Percentiles rank a stretch among this genome's conserved stretches.
These are phyloP conservation scores for Theropithecus gelada DNA, from an alignment of 2,113 vertebrate genomes.

Conservation along the genomic window DNA sequence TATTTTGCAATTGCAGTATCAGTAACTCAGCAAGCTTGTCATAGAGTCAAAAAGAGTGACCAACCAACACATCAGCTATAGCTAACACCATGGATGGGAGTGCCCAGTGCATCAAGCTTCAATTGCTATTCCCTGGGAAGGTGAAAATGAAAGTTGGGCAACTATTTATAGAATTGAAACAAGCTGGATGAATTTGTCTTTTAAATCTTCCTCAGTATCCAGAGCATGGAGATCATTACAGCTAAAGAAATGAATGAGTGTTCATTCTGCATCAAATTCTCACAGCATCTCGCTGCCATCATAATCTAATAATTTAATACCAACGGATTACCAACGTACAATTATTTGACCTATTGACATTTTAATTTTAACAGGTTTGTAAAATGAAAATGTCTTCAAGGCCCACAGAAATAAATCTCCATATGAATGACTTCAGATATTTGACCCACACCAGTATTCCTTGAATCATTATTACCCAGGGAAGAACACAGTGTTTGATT, in stretches of 20 bases:
- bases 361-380: conserved; percentile 40
- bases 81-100: neutral
- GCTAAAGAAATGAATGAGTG: neutral
- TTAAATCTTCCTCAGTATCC: neutral
- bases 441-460: neutral
- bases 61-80: neutral
- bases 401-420: neutral
- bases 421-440: neutral
- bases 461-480: neutral
- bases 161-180: neutral
- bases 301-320: neutral
- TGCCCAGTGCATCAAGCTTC: neutral
- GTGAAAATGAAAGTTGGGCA: neutral
- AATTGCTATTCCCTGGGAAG: neutral
- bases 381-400: conserved; percentile 22
- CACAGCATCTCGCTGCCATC: neutral
- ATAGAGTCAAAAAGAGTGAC: neutral
- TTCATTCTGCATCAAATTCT: neutral
- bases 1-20: neutral
- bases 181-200: neutral
- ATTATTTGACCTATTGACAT: conserved; percentile 11
- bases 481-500: neutral
- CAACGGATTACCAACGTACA: neutral
- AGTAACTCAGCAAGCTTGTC: conserved; percentile 15
- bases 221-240: neutral